A percentile compares a stretch with the other conserved stretches of the same genome.
phyloP scores from a whole-genome alignment of 2,888 invertebrate species.

The Ophion costatus region DNA sequence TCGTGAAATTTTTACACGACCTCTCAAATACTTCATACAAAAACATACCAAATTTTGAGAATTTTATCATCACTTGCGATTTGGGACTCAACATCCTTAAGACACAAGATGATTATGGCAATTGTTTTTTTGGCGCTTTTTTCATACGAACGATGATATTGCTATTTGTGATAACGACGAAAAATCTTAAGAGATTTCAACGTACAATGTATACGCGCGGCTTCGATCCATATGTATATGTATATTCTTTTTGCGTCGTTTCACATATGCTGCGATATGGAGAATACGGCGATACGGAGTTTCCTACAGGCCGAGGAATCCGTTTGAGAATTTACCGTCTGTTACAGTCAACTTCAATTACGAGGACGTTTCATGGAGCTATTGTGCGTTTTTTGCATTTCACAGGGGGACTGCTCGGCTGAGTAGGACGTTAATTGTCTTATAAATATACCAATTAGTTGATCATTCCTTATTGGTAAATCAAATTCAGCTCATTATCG shows the following conservation, averaged over 20 bases:
- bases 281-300: neutral
- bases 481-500: neutral
- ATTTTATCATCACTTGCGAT: no score
- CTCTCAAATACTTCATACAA: no score
- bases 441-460: neutral
- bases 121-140: constrained; percentile 14
- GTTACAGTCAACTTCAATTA: neutral
- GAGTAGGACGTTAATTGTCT: neutral
- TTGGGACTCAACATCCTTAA: no score
- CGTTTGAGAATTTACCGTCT: no score
- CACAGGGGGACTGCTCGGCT: neutral
- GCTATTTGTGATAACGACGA: constrained; percentile 54
- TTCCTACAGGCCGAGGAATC: neutral
- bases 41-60: no score
- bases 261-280: neutral
- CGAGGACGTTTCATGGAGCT: neutral
- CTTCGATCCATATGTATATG: neutral
- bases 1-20: no score
- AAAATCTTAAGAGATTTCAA: constrained; percentile 43
- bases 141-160: constrained; percentile 33
- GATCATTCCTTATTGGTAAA: neutral
- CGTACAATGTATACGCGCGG: no score
- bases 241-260: constrained; percentile 7
- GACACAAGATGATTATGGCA: neutral
- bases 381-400: no score